These are phyloP conservation scores for Ophonus ardosiacus DNA, from an alignment of 2,888 invertebrate genomes.

Conservation along the genomic window DNA sequence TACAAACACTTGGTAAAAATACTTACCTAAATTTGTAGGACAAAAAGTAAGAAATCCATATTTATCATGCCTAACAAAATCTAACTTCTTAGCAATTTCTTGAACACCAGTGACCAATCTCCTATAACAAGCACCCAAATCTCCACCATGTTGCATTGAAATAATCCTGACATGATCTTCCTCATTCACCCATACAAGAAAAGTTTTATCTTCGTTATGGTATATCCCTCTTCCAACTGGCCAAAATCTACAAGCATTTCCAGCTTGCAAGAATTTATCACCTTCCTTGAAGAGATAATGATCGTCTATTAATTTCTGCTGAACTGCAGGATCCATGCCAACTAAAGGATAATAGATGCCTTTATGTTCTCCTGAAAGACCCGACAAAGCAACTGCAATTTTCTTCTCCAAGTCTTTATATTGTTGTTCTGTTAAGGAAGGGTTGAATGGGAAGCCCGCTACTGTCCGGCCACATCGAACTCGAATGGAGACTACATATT, in stretches of 20 bases:
- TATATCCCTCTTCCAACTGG: conserved; percentile 95
- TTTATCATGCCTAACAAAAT: conserved; percentile 79
- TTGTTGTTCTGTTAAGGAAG: conserved; percentile 81
- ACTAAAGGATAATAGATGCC: conserved; percentile 95
- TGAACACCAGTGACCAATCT: conserved; percentile 77
- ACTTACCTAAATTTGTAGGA: conserved; percentile 82
- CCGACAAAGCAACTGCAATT: conserved; percentile 72
- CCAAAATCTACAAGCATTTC: conserved; percentile 97
- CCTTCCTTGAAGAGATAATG: conserved; percentile 99
- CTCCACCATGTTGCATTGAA: conserved; percentile 97
- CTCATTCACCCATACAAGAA: conserved; percentile 98
- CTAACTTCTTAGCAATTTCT: conserved; percentile 76
- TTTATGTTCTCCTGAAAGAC: conserved; percentile 85
- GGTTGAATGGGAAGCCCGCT: conserved; percentile 82
- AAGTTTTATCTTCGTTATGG: conserved; percentile 96
- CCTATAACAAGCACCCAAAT: conserved; percentile 86
- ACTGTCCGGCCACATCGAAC: conserved; percentile 82
- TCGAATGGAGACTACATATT: conserved; percentile 82
- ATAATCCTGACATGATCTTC: conserved; percentile 98
- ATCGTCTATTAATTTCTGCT: conserved; percentile 96
- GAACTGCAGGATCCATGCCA: conserved; percentile 94
- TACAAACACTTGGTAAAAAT: too few species aligned
- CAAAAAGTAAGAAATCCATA: conserved; percentile 86
- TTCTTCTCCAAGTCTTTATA: conserved; percentile 81
- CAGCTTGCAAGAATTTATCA: conserved; percentile 91